Evolutionary conservation across 2,888 invertebrate genomes (phyloP).

Genomic region (Boloria selene): DNA sequence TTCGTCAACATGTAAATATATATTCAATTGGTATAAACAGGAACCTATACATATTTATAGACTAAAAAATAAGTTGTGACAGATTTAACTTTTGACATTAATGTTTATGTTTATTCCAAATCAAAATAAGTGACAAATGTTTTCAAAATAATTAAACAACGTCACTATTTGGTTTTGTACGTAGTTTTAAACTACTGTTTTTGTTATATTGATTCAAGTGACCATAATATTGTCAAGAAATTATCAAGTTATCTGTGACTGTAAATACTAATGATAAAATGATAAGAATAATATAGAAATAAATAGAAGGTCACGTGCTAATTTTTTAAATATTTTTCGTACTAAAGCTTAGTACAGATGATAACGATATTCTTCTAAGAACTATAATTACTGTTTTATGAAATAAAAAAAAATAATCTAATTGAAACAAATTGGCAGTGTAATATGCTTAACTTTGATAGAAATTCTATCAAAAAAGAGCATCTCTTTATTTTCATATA

Average conservation of each 20-base stretch:
- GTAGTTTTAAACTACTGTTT: slow-evolving; percentile 1
- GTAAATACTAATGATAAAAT: neutral
- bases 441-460: neutral
- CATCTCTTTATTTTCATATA: slow-evolving; percentile 13
- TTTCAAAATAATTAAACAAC: too few relatives aligned
- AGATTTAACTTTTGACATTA: too few relatives aligned
- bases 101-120: too few relatives aligned
- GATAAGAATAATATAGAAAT: neutral
- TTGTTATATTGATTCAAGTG: slow-evolving; percentile 10
- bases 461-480: slow-evolving; percentile 8
- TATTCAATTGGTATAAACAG: too few relatives aligned
- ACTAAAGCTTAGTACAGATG: too few relatives aligned
- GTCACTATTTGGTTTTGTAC: neutral
- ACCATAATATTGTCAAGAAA: slow-evolving; percentile 3
- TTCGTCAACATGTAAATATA: too few relatives aligned
- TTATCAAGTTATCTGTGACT: neutral
- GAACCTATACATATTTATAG: too few relatives aligned
- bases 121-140: too few relatives aligned
- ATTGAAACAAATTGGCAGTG: neutral
- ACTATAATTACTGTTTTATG: too few relatives aligned
- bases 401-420: neutral
- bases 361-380: too few relatives aligned
- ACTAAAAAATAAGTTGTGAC: too few relatives aligned
- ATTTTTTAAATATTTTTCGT: neutral
- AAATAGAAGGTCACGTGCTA: neutral